Evolutionary conservation across 2,888 invertebrate genomes (phyloP), one percentile per base, ranked within the genome.

Genomic region (Ormia ochracea): DNA sequence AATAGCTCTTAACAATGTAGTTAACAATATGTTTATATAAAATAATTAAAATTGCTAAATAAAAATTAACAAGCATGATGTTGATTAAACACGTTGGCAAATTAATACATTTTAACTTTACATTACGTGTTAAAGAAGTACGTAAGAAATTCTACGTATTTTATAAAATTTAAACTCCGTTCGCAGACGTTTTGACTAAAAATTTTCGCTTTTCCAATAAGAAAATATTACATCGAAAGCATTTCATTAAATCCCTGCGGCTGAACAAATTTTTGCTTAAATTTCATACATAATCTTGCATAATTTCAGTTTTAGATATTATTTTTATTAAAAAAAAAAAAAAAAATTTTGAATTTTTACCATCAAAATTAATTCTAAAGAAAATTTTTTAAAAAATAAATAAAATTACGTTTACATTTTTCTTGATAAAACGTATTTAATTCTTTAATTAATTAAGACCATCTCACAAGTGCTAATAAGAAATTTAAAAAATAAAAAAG

Each of bases 401-500:
- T 43, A 52, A 54, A 38, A 36, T 45, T 23, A 58, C 21, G 12
- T 76, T 61, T 54, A 45, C 50, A 21, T 61, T 65, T 74, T 63
- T 52, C 5, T 48, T 10, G 21, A 41, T 23, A 10, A 56, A 63
- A 76, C 63, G 45, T 56, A 31, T 31, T 48, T 31, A 63, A 69
- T 41, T 77, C 70, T 58, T 31, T 45, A 38, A 26, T 68, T 72
- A 76, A 82, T 85, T 87, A 88, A 85, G 90, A 88, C 90, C 90
- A 90, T 90, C 90, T 90, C 90, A 90, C 88, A 90, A 90, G 90
- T 90, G 89, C 90, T 89, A 88, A 87, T 88, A 88, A 87, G 87
- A 88, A 87, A 68, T 81, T 70, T 36, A 69, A 70, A 65, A 1
- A n/a, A n/a, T n/a, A n/a, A n/a, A n/a, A 41, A 65, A 65, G 1